A percentile compares a stretch with the other conserved stretches of the same genome.
Conservation (phyloP, 2,797 vertebrate genomes). For the Syncerus caffer region DNA sequence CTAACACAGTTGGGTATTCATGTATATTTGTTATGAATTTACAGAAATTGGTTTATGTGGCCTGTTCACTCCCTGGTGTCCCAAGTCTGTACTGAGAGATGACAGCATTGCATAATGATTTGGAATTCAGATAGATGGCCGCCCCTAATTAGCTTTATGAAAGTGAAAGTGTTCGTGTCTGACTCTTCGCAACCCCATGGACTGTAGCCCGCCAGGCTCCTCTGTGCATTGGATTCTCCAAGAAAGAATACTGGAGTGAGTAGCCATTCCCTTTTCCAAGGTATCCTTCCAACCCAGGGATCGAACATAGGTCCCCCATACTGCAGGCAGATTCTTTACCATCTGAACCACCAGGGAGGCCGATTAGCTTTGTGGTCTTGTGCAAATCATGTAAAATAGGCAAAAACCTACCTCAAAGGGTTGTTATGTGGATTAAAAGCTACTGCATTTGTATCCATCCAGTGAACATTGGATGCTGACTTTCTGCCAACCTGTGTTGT, state of each 20-base stretch:
- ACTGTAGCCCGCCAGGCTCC: not conserved
- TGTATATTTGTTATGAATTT: not conserved
- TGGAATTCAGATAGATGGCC: not conserved
- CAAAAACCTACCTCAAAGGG: not conserved
- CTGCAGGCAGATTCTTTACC: not conserved
- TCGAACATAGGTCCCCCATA: not conserved
- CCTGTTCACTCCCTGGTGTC: not conserved
- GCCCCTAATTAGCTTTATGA: not conserved
- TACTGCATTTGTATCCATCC: not conserved
- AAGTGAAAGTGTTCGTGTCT: not conserved
- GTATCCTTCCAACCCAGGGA: not conserved
- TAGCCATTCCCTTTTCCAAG: not conserved
- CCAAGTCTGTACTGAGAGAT: not conserved
- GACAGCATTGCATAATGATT: not conserved
- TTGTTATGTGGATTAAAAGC: not conserved
- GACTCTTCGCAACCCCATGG: not conserved
- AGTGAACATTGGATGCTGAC: not conserved
- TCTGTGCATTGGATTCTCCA: not conserved
- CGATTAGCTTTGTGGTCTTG: not conserved
- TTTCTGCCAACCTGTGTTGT: not conserved
- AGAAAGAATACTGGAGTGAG: not conserved
- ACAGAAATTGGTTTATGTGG: not conserved
- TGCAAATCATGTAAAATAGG: not conserved
- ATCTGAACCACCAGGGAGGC: not conserved
- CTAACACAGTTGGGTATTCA: not conserved